phyloP scores from a whole-genome alignment of 2,797 vertebrate species.

The Enteromius unitaeniatus region DNA sequence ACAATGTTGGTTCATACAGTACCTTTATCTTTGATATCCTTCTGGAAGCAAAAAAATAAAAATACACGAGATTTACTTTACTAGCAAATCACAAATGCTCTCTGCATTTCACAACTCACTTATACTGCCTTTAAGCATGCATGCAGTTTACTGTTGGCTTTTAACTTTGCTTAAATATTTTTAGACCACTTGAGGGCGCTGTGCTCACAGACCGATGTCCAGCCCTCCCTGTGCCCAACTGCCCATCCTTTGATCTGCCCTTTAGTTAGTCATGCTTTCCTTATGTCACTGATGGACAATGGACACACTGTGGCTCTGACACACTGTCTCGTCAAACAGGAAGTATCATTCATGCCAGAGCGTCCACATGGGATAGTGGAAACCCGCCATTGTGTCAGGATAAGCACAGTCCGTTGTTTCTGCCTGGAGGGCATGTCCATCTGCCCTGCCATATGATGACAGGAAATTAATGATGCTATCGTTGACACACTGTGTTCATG shows the following conservation, averaged over 20 bases:
- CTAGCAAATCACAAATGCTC: not conserved
- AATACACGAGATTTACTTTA: not conserved
- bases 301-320: slow-evolving; percentile 19
- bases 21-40: not conserved
- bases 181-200: slow-evolving; percentile 38
- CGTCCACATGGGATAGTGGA: slow-evolving; percentile 41
- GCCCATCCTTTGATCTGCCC: slow-evolving; percentile 14
- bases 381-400: slow-evolving; percentile 50
- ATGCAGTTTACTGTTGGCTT: not conserved
- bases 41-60: too few species aligned
- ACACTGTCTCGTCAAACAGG: slow-evolving; percentile 16
- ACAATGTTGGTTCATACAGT: too few species aligned
- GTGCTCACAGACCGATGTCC: slow-evolving; percentile 10
- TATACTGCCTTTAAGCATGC: not conserved
- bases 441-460: slow-evolving; percentile 58
- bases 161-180: not conserved
- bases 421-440: slow-evolving; percentile 59
- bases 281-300: slow-evolving; percentile 40
- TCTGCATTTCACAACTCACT: not conserved
- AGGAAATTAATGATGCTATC: slow-evolving; percentile 43
- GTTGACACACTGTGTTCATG: slow-evolving; percentile 1
- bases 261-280: slow-evolving; percentile 45
- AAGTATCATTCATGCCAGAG: slow-evolving; percentile 28
- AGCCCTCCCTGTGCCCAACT: not conserved
- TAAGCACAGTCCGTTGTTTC: slow-evolving; percentile 34